A percentile compares a stretch with the other conserved stretches of the same genome.
Conservation (phyloP, 2,797 vertebrate species). For the Peromyscus aztecus region DNA sequence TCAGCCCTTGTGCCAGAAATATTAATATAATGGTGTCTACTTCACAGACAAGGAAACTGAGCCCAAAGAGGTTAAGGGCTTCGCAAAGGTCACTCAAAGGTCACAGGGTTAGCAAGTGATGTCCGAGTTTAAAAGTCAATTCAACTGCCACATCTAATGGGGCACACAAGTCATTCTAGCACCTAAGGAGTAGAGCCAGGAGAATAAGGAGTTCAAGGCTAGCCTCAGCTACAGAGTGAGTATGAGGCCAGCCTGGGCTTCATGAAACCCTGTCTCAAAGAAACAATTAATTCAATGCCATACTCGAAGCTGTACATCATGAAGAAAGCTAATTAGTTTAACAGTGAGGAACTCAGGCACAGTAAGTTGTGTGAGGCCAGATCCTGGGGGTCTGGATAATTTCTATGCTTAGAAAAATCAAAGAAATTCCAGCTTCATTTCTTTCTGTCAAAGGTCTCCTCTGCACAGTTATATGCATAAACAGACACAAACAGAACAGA, state of each 20-base stretch:
- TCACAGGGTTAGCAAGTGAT: background rate
- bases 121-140: background rate
- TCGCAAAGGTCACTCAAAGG: conserved; percentile 29
- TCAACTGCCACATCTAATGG: background rate
- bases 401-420: conserved; percentile 43
- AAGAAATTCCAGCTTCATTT: background rate
- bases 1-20: background rate
- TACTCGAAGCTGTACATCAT: background rate
- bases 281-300: background rate
- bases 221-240: background rate
- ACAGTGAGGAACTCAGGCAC: background rate
- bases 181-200: background rate
- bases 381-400: conserved; percentile 46
- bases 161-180: background rate
- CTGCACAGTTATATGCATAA: conserved; percentile 23
- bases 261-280: background rate
- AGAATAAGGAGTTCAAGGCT: background rate
- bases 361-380: background rate
- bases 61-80: background rate
- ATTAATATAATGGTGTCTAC: conserved; percentile 17
- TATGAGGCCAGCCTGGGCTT: background rate
- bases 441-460: conserved; percentile 56
- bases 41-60: conserved; percentile 40
- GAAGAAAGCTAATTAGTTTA: background rate
- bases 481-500: conserved; percentile 46